Conservation (phyloP, 2,113 vertebrate genomes). For the Psilopsiagon aymara region DNA sequence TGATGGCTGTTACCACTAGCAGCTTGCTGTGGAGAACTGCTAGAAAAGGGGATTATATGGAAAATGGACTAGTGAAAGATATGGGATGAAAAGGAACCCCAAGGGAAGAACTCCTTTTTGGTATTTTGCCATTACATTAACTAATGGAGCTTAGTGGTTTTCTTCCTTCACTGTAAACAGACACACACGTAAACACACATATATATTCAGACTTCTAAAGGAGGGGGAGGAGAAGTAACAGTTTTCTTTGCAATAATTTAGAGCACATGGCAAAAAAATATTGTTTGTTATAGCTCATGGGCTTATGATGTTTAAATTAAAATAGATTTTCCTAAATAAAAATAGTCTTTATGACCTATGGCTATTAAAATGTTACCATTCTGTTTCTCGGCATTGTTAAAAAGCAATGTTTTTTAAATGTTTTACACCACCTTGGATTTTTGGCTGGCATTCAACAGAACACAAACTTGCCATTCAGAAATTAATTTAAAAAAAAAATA, state of each 20-base stretch:
- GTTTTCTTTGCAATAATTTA: constrained; percentile 75
- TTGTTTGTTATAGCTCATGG: constrained; percentile 79
- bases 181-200: not conserved
- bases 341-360: constrained; percentile 74
- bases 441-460: constrained; percentile 38
- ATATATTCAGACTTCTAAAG: constrained; percentile 23
- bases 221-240: constrained; percentile 50
- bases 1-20: not conserved
- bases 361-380: constrained; percentile 74
- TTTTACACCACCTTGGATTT: constrained; percentile 68
- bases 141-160: constrained; percentile 42
- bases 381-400: constrained; percentile 75
- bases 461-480: not conserved
- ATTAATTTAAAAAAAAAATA: not conserved
- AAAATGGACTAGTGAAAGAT: constrained; percentile 35
- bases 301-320: constrained; percentile 83
- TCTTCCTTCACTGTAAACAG: constrained; percentile 18
- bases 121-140: constrained; percentile 42
- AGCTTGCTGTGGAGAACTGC: not conserved
- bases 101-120: constrained; percentile 5
- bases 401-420: constrained; percentile 63
- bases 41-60: not conserved
- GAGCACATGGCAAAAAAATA: constrained; percentile 76
- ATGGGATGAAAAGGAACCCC: not conserved
- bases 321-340: constrained; percentile 86